Evolutionary conservation across 2,797 vertebrate genomes (phyloP), one percentile per base, ranked within the genome.

Genomic region (Sphaeramia orbicularis): DNA sequence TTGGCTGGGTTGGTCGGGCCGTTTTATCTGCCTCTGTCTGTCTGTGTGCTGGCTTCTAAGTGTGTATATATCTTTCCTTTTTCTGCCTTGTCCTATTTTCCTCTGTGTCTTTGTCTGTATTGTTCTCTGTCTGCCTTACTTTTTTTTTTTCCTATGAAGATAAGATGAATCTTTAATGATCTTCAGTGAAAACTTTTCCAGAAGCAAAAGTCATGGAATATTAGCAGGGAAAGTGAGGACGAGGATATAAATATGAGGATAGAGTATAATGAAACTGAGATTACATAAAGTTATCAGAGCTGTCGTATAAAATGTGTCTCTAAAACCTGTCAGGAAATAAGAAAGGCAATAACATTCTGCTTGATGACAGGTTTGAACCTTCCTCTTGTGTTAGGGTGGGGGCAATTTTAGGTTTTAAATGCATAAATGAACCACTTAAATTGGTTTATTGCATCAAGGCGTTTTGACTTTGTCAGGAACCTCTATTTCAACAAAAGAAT

Each of bases 101-200:
- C 47, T 70, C 65, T 42, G 53, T 40, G 50, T 64, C 76, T 71
- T 47, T 56, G 48, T 76, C 47, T 70, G 57, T 45, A 84, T 83
- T 90, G 82, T 86, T 89, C 73, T 80, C 56, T 37, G 42, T 72
- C 76, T 77, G 74, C 57, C 35, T 74, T 78, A 65, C 52, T 30
- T 45, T 21, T 45, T 19, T 36, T 16, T 30, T 24, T 47, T 70
- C 58, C 73, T 75, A 49, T 67, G 80, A 87, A 84, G 75, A 81
- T 54, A 12, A 56, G 47, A 88, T 86, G 73, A 89, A 90, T 91
- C 59, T 84, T 90, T 89, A 86, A 92, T 85, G 88, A 84, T 81
- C 42, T 54, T 51, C 69, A 6, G 27, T 66, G 63, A 56, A 87
- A 89, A 85, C 67, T 86, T 87, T 86, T 76, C 37, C 62, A 72